phyloP scores from a whole-genome alignment of 1,140 invertebrate genomes.

The Procambarus clarkii region DNA sequence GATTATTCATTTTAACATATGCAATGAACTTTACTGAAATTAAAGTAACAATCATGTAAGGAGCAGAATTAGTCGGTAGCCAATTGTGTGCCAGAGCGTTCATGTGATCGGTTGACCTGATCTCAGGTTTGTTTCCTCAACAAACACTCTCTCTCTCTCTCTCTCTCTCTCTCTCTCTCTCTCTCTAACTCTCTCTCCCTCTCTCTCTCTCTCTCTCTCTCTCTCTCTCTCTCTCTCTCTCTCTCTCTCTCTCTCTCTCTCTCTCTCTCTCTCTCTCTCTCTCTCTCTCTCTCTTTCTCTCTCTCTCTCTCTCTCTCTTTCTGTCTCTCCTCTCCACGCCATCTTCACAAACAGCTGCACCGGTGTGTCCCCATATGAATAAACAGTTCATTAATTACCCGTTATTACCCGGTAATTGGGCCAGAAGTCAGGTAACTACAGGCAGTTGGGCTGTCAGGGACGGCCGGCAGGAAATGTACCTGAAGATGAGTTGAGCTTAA shows the following conservation, averaged over 20 bases:
- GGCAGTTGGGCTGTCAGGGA: slow-evolving; percentile 12
- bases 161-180: too few species aligned
- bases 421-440: slow-evolving; percentile 13
- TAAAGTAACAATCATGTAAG: too few species aligned
- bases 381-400: slow-evolving; percentile 40
- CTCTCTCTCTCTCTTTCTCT: slow-evolving; percentile 23
- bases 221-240: not conserved
- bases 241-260: not conserved
- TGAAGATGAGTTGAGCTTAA: slow-evolving; percentile 19
- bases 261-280: slow-evolving; percentile 13
- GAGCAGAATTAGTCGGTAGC: too few species aligned
- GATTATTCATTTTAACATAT: too few species aligned
- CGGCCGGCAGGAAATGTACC: slow-evolving; percentile 32
- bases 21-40: too few species aligned
- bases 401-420: slow-evolving; percentile 11
- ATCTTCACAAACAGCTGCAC: not conserved
- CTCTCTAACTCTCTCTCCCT: too few species aligned
- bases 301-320: slow-evolving; percentile 46
- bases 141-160: too few species aligned
- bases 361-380: not conserved
- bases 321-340: not conserved
- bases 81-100: too few species aligned
- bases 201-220: too few species aligned
- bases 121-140: too few species aligned
- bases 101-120: too few species aligned